Base-by-base conservation (phyloP, 2,888 invertebrate genomes). In the Volucella zonaria region DNA sequence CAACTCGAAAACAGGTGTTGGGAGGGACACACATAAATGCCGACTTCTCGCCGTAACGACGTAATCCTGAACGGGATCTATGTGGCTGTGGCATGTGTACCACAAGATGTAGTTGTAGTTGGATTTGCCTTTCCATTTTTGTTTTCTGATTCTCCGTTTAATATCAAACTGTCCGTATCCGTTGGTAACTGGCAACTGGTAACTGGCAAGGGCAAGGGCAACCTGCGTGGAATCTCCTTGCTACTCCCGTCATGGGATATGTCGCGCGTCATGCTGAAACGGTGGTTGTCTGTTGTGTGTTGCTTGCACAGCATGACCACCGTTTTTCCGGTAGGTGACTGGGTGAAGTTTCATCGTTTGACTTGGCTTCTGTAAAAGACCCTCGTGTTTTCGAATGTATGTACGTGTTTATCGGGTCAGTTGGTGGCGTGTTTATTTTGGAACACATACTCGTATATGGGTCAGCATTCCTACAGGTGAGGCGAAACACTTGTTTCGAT, bases 181-280 rank as follows among this genome's bases (percentile, higher is more conserved):
- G 75, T 76, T 73, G 18, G 18, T 2, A 23, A 23, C 2, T 23
- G 18, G 18, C 2, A 23, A 23, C 18, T 23, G 18, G 18, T 1
- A 18, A 23, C 2, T 23, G 23, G 0, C 18, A 23, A 23, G 18
- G 31, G 31, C 31, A 31, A 31, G 31, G 73, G 73, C 76, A 81
- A 81, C 76, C 76, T 85, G 85, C 76, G 73, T 81, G 81, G 76
- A 81, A 77, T 81, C 54, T 68, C 56, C 76, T 73, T 62, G 31
- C 31, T 31, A 80, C 67, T 77, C 67, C 62, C 43, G 61, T 74
- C 43, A 75, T 51, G 76, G 56, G 64, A 68, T 85, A 62, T 80
- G 76, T 81, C 73, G 76, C 76, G 76, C 80, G 71, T 56, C 49
- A 38, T 59, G 15, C 51, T 62, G 52, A 58, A 31, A 67, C 42